These are phyloP conservation scores for Romanogobio albipinnatus DNA, from an alignment of 2,113 vertebrate species.

Conservation along the genomic window DNA sequence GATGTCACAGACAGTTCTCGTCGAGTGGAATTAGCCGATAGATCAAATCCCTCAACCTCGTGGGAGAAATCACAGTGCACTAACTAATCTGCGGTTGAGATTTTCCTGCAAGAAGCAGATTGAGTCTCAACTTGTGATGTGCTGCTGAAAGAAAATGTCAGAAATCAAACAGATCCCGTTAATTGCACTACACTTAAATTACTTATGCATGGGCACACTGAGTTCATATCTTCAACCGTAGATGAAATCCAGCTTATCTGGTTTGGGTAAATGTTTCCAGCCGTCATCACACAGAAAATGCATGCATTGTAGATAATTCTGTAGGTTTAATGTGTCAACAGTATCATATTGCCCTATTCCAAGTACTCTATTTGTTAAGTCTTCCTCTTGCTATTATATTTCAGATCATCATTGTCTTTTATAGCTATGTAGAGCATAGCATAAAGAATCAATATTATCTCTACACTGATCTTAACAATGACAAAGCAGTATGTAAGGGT, in stretches of 20 bases:
- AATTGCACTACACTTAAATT: slow-evolving; percentile 39
- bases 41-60: slow-evolving; percentile 64
- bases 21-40: slow-evolving; percentile 62
- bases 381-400: not conserved
- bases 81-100: slow-evolving; percentile 66
- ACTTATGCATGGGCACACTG: not conserved
- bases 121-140: slow-evolving; percentile 55
- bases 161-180: slow-evolving; percentile 50
- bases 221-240: slow-evolving; percentile 25
- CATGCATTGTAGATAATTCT: not conserved
- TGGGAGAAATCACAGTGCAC: slow-evolving; percentile 55
- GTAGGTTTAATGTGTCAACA: slow-evolving; percentile 12
- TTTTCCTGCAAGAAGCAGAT: slow-evolving; percentile 64
- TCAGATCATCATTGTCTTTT: not conserved
- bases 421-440: not conserved
- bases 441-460: slow-evolving; percentile 21
- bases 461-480: slow-evolving; percentile 16
- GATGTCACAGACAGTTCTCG: slow-evolving; percentile 56
- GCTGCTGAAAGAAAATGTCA: slow-evolving; percentile 58
- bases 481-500: not conserved
- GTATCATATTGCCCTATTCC: not conserved
- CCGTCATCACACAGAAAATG: not conserved
- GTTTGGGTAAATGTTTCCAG: slow-evolving; percentile 16
- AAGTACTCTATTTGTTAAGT: not conserved
- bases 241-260: slow-evolving; percentile 19